A percentile compares a stretch with the other conserved stretches of the same genome.
phyloP scores from a whole-genome alignment of 2,797 vertebrate species.

The Gambelia wislizenii region DNA sequence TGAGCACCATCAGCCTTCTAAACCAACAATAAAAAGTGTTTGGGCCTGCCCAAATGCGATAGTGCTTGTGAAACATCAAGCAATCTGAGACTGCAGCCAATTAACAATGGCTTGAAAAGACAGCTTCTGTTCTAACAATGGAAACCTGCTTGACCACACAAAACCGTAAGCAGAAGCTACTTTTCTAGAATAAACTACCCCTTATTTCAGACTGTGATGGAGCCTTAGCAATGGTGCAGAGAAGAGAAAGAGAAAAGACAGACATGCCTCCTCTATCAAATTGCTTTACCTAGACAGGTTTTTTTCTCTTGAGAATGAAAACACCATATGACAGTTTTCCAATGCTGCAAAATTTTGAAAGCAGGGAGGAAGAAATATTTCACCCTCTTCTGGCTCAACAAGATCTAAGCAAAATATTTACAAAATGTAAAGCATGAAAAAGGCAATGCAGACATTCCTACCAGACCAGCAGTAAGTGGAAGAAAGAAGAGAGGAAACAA shows the following conservation, averaged over 20 bases:
- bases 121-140: not conserved
- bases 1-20: not conserved
- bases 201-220: not conserved
- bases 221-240: not conserved
- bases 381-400: not conserved
- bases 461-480: not conserved
- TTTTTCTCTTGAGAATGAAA: conserved; percentile 1
- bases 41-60: not conserved
- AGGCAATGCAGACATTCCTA: not conserved
- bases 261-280: not conserved
- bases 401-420: not conserved
- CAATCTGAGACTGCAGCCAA: not conserved
- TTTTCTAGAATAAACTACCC: not conserved
- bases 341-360: conserved; percentile 1
- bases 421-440: conserved; percentile 5
- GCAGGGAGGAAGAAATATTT: not conserved
- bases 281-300: not conserved
- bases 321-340: not conserved
- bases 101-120: not conserved
- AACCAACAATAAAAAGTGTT: not conserved
- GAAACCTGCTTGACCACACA: not conserved
- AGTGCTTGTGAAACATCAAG: not conserved
- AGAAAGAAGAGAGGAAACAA: not conserved
- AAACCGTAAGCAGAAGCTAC: not conserved
- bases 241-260: not conserved